These are phyloP conservation scores for Pygoscelis adeliae DNA, from an alignment of 2,113 vertebrate species.

Conservation along the genomic window DNA sequence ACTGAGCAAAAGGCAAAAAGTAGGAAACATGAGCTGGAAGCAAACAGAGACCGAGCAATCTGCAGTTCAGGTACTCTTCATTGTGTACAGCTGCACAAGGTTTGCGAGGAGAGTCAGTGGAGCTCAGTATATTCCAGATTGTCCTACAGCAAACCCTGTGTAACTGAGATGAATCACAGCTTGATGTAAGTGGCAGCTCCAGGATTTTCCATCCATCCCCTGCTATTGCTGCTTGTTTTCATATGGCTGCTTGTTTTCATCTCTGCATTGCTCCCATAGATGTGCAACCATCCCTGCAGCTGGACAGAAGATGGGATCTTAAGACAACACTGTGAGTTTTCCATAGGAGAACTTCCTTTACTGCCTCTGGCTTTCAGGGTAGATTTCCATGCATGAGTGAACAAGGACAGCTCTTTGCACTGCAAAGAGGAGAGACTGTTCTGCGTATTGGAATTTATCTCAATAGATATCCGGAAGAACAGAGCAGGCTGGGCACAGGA, in stretches of 20 bases:
- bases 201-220: not conserved
- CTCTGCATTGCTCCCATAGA: not conserved
- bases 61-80: not conserved
- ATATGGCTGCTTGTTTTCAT: not conserved
- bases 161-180: not conserved
- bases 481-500: not conserved
- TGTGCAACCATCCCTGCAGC: not conserved
- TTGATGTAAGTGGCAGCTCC: not conserved
- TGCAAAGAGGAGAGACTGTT: not conserved
- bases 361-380: not conserved
- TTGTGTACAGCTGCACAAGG: not conserved
- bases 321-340: not conserved
- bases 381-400: not conserved
- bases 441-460: not conserved
- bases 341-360: not conserved
- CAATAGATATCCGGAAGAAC: not conserved
- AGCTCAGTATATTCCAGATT: not conserved
- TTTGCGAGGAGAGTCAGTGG: not conserved
- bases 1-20: not conserved
- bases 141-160: not conserved
- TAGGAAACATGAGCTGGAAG: not conserved
- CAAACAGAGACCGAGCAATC: fast-evolving
- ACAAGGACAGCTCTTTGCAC: not conserved
- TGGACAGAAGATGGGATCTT: not conserved
- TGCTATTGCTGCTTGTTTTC: not conserved